Conservation (phyloP, 1,140 invertebrate genomes). For the Belonocnema kinseyi region DNA sequence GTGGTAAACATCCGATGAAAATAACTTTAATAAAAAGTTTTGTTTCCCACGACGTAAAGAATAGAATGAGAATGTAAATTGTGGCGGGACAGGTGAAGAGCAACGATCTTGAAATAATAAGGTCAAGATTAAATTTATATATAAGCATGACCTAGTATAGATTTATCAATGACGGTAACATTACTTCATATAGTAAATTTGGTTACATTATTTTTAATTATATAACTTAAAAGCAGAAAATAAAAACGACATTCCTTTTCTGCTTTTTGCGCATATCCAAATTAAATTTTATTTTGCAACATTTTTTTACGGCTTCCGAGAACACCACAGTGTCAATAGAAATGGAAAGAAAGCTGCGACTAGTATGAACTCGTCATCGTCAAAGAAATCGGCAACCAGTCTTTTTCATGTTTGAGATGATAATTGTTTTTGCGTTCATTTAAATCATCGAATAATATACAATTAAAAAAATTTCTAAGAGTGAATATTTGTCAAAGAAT, state of each 20-base stretch:
- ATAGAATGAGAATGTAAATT: slow-evolving; percentile 14
- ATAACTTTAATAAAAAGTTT: background rate
- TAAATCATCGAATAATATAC: background rate
- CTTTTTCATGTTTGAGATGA: background rate
- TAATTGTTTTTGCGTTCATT: background rate
- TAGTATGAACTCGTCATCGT: slow-evolving; percentile 5
- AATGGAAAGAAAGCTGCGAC: slow-evolving; percentile 5
- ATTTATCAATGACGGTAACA: background rate
- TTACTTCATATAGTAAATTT: too few relatives aligned
- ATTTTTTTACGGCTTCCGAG: background rate
- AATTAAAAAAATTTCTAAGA: background rate
- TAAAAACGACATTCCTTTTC: background rate
- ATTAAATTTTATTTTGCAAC: background rate
- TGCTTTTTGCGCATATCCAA: background rate
- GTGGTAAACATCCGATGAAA: background rate
- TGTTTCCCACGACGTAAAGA: slow-evolving; percentile 5
- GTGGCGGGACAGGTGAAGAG: background rate
- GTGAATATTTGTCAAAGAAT: background rate
- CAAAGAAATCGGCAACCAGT: background rate
- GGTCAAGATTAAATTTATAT: background rate
- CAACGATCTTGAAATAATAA: slow-evolving; percentile 23
- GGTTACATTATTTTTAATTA: background rate
- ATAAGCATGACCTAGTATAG: background rate
- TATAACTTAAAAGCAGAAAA: background rate
- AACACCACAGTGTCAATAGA: slow-evolving; percentile 19